Conservation (phyloP, 2,888 invertebrate species). For the Calameuta idolon region DNA sequence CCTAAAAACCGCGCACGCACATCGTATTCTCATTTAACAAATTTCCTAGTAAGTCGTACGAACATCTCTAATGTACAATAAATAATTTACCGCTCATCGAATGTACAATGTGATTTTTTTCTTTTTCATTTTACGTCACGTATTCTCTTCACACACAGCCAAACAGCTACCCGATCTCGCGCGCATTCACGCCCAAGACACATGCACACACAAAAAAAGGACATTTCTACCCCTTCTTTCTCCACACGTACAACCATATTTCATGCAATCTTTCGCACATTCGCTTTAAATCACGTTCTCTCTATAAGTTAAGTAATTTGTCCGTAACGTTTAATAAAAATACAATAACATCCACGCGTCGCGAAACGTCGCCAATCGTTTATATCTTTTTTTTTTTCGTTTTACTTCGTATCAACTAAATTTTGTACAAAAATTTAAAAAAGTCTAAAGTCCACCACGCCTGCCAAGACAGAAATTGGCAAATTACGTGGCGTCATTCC, state of each 20-base stretch:
- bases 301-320: constrained; percentile 56
- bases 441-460: constrained; percentile 6
- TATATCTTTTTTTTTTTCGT: background rate
- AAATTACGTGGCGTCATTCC: background rate
- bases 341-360: constrained; percentile 8
- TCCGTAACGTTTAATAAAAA: constrained; percentile 38
- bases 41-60: constrained; percentile 46
- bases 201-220: background rate
- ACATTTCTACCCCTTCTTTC: background rate
- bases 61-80: constrained; percentile 59
- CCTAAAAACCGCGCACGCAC: constrained; percentile 26
- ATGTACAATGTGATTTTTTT: constrained; percentile 51
- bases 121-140: constrained; percentile 29
- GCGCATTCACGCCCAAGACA: constrained; percentile 3
- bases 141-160: background rate
- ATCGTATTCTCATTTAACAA: constrained; percentile 33
- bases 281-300: background rate
- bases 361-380: background rate
- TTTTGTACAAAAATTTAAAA: constrained; percentile 54
- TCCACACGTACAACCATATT: constrained; percentile 8
- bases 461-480: background rate
- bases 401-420: constrained; percentile 38
- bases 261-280: background rate
- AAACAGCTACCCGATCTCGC: background rate
- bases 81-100: constrained; percentile 60